Evolutionary conservation across 2,797 vertebrate species (phyloP), one percentile per base, ranked within the genome.

Genomic region (Ambastaia sidthimunki): DNA sequence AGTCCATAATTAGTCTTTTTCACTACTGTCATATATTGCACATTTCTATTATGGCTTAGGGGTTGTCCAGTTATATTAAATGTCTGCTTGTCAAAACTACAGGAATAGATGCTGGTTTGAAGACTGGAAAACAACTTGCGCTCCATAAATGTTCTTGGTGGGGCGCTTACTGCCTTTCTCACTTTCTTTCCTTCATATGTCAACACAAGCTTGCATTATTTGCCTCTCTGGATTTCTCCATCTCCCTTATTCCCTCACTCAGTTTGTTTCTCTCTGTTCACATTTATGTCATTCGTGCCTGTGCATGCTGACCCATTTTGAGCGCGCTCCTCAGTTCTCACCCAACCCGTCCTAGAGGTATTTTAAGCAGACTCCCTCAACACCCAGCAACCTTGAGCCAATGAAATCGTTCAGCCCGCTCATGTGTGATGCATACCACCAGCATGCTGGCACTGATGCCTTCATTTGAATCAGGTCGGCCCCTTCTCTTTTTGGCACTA

Each of bases 281-380:
- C 57, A 62, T 31, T 57, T 19, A 44, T 73, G 76, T 79, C 80
- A 11, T 47, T 23, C 76, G 81, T 76, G 84, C 80, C 85, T 41
- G 71, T 72, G 44, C 62, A 78, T 62, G 57, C 86, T 75, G 85
- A 83, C 88, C 87, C 72, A 89, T 82, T 86, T 87, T 50, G 25
- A 63, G 54, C 59, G 52, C 76, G 19, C 48, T 81, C 48, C 74
- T 62, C 21, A 54, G 31, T 74, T 73, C 70, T 68, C 80, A 47
- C 74, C 19, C 81, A 69, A 16, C 52, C 67, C 41, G 0, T 63
- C 52, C 72, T 57, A 44, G 81, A 83, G 67, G 79, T 85, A 84
- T 85, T 84, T 87, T 86, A 82, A 78, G 83, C 79, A 71, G 78
- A 78, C 73, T 84, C 86, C 78, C 76, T 74, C 7, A 74, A 74